Conservation (phyloP, 23 tunicate genomes). For the Halocynthia roretzi region DNA sequence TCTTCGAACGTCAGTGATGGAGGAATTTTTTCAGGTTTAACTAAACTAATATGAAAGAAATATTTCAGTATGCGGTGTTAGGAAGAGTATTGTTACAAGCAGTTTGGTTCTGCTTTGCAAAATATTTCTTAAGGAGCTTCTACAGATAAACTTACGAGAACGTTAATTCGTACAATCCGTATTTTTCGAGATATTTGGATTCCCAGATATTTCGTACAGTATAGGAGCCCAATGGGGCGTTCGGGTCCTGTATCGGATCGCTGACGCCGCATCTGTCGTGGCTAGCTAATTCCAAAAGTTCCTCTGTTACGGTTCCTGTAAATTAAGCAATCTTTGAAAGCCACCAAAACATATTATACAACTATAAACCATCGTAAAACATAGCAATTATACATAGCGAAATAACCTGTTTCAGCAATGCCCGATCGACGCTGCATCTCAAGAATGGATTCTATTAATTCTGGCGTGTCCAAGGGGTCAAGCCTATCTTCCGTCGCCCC, state of each 20-base stretch:
- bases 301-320: conserved; percentile 1
- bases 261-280: conserved; percentile 15
- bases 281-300: background rate
- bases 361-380: too few relatives aligned
- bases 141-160: conserved; percentile 8
- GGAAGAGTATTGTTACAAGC: background rate
- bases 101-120: background rate
- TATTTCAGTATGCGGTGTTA: background rate
- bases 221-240: conserved; percentile 13
- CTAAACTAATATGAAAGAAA: background rate
- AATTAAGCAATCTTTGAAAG: too few relatives aligned
- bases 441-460: too few relatives aligned
- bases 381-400: too few relatives aligned
- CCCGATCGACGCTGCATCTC: too few relatives aligned
- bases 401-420: too few relatives aligned
- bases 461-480: too few relatives aligned
- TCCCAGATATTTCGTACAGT: conserved; percentile 12
- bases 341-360: too few relatives aligned
- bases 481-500: too few relatives aligned
- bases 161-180: background rate
- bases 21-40: background rate
- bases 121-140: too few relatives aligned
- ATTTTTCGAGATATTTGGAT: conserved; percentile 1
- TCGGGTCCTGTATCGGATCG: conserved; percentile 3
- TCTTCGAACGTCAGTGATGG: conserved; percentile 1